Evolutionary conservation across 1,140 invertebrate genomes (phyloP).

Genomic region (Pinna nobilis): DNA sequence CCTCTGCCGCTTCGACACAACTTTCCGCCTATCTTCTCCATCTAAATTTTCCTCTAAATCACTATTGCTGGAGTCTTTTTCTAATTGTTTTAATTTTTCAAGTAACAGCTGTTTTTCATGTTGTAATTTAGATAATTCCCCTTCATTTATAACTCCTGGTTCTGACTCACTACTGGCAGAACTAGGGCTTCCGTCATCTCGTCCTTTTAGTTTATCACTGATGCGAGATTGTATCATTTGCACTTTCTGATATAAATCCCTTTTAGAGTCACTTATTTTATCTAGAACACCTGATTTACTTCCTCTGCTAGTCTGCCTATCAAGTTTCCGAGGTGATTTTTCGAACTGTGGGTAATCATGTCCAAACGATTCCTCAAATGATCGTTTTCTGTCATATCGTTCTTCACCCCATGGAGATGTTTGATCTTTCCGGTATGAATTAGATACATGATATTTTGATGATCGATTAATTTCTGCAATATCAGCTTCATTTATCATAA

Average conservation of each 20-base stretch:
- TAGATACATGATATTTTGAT: slow-evolving; percentile 22
- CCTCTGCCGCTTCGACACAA: slow-evolving; percentile 31
- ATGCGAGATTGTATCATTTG: slow-evolving; percentile 36
- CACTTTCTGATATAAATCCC: slow-evolving; percentile 41
- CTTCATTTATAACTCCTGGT: slow-evolving; percentile 62
- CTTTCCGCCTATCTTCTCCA: slow-evolving; percentile 41
- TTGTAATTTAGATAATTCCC: slow-evolving; percentile 69
- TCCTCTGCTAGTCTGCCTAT: slow-evolving; percentile 48
- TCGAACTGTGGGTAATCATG: slow-evolving; percentile 14
- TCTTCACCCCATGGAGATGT: slow-evolving; percentile 46
- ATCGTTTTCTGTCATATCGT: slow-evolving; percentile 56
- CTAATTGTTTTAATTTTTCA: slow-evolving; percentile 68
- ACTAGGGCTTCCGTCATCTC: slow-evolving; percentile 54
- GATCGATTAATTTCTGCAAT: slow-evolving; percentile 36
- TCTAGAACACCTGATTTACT: slow-evolving; percentile 33
- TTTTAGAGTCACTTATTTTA: slow-evolving; percentile 24
- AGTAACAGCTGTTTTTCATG: slow-evolving; percentile 70
- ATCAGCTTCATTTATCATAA: slow-evolving; percentile 43
- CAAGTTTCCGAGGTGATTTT: slow-evolving; percentile 35
- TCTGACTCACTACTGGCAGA: slow-evolving; percentile 67
- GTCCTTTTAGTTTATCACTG: slow-evolving; percentile 36
- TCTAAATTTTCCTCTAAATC: slow-evolving; percentile 59
- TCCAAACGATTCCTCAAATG: slow-evolving; percentile 59
- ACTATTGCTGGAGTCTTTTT: slow-evolving; percentile 63
- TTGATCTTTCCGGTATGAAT: slow-evolving; percentile 22